Conservation (phyloP, 1,140 invertebrate genomes). For the Ditylenchus dipsaci region DNA sequence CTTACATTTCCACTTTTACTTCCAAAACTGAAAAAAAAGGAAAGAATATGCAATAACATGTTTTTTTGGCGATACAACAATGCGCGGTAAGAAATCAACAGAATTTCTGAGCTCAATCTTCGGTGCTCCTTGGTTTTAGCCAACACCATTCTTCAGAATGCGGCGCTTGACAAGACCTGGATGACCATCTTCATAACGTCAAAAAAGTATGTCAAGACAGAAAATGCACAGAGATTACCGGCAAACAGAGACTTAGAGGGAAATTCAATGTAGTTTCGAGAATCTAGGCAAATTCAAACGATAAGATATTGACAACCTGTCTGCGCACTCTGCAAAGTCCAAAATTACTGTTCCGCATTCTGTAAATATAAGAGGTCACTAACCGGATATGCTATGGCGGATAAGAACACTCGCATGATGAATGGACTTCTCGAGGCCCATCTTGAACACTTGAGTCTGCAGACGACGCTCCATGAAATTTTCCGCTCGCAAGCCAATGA, state of each 20-base stretch:
- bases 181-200: constrained; percentile 65
- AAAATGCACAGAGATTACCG: constrained; percentile 63
- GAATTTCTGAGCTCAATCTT: constrained; percentile 20
- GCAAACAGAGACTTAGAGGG: constrained; percentile 95
- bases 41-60: no score
- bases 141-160: constrained; percentile 84
- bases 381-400: constrained; percentile 97
- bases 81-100: no score
- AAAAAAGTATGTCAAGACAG: no score
- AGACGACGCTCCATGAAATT: constrained; percentile 98
- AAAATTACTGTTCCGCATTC: no score
- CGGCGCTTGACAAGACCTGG: constrained; percentile 99
- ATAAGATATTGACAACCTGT: constrained; percentile 98
- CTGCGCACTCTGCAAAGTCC: constrained; percentile 83
- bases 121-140: constrained; percentile 82
- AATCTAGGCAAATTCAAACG: constrained; percentile 93
- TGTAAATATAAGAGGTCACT: no score
- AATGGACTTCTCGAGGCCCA: constrained; percentile 96
- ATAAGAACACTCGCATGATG: constrained; percentile 98
- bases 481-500: constrained; percentile 93
- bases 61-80: no score
- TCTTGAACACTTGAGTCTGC: constrained; percentile 98
- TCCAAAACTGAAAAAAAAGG: no score
- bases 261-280: constrained; percentile 99
- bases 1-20: no score